phyloP scores from a whole-genome alignment of 2,888 invertebrate genomes.

The Leptinotarsa tumamoca region DNA sequence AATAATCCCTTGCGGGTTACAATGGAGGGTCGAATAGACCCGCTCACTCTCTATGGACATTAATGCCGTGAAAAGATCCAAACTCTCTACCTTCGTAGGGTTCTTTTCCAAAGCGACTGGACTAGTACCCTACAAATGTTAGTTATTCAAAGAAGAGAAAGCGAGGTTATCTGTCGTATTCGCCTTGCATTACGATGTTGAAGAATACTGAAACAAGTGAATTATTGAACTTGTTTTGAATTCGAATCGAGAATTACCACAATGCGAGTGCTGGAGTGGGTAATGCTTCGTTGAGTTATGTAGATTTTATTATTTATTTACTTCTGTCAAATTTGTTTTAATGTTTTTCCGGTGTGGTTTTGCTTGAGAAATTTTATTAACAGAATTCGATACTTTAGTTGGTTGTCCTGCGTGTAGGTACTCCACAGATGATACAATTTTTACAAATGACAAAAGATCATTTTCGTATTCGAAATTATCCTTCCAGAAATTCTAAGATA shows the following conservation, averaged over 20 bases:
- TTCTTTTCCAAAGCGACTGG: not conserved
- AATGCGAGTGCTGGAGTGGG: not conserved
- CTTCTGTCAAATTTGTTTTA: not conserved
- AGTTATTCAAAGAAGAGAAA: slow-evolving; percentile 28
- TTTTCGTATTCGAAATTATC: no score
- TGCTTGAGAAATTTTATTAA: not conserved
- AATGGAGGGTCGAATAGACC: no score
- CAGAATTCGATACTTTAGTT: not conserved
- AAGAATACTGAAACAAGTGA: slow-evolving; percentile 32
- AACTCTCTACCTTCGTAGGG: not conserved
- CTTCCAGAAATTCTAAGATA: no score
- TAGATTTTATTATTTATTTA: not conserved
- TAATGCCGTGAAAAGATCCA: not conserved
- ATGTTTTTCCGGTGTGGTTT: not conserved
- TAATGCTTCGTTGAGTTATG: slow-evolving; percentile 12
- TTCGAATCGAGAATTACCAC: slow-evolving; percentile 23
- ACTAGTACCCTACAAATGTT: not conserved
- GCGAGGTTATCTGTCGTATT: slow-evolving; percentile 30
- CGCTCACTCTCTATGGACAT: not conserved
- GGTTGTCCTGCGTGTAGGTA: not conserved
- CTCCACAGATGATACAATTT: not conserved
- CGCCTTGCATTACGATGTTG: slow-evolving; percentile 28
- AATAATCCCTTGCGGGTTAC: no score
- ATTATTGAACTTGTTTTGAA: slow-evolving; percentile 32
- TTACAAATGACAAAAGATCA: no score